A percentile compares a stretch with the other conserved stretches of the same genome.
These are phyloP conservation scores for Gymnoscopelus braueri DNA, from an alignment of 2,797 vertebrate species.

Conservation along the genomic window DNA sequence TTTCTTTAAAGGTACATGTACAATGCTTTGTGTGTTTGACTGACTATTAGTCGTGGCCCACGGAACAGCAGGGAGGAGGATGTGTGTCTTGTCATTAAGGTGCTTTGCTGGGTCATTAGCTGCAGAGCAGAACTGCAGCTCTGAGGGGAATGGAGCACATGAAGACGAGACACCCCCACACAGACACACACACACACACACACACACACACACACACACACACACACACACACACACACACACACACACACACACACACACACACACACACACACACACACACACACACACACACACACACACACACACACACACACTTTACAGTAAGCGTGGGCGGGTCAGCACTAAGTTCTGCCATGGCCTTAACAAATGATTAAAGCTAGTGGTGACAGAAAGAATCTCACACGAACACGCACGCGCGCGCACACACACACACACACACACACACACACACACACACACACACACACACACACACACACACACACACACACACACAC, in stretches of 20 bases:
- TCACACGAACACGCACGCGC: slow-evolving; percentile 12
- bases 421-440: slow-evolving; percentile 10
- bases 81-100: slow-evolving; percentile 77
- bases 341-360: slow-evolving; percentile 70
- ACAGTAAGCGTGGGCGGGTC: slow-evolving; percentile 70
- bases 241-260: background rate
- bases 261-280: slow-evolving; percentile 4
- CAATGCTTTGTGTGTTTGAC: slow-evolving; percentile 58
- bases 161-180: background rate
- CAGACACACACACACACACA: too few relatives aligned
- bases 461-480: slow-evolving; percentile 31
- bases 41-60: slow-evolving; percentile 67
- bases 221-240: too few relatives aligned
- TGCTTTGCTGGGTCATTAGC: slow-evolving; percentile 72
- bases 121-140: slow-evolving; percentile 53
- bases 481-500: slow-evolving; percentile 45
- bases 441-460: background rate
- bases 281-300: slow-evolving; percentile 20
- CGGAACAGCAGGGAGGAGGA: slow-evolving; percentile 60
- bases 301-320: slow-evolving; percentile 27
- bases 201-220: slow-evolving; percentile 1
- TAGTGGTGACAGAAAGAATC: slow-evolving; percentile 55
- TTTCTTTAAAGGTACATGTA: slow-evolving; percentile 24
- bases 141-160: slow-evolving; percentile 28
- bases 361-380: slow-evolving; percentile 82